phyloP scores from a whole-genome alignment of 2,888 invertebrate genomes.

The Protophormia terraenovae region DNA sequence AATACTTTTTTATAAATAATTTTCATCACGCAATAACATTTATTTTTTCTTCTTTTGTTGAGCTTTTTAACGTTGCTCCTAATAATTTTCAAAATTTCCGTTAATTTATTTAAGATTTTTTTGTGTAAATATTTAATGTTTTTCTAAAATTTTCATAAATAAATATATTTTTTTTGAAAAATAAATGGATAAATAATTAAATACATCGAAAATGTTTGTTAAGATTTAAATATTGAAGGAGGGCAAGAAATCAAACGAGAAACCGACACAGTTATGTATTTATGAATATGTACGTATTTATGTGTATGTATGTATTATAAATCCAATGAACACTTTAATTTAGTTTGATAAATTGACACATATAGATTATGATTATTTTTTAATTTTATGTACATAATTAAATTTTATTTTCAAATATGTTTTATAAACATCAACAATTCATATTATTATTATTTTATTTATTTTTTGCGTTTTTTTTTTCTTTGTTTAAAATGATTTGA shows the following conservation, averaged over 20 bases:
- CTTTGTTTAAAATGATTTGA: constrained; percentile 42
- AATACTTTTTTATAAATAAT: constrained; percentile 3
- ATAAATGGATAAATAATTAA: not conserved
- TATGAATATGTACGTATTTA: not conserved
- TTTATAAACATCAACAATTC: constrained; percentile 58
- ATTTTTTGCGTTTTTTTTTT: no score
- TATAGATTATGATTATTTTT: not conserved
- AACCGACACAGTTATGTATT: constrained; percentile 17
- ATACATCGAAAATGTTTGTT: not conserved
- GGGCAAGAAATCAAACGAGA: not conserved
- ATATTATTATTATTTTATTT: constrained; percentile 18
- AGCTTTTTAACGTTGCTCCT: not conserved
- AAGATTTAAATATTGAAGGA: not conserved
- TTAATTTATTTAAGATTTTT: not conserved
- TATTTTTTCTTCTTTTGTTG: not conserved
- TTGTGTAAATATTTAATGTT: constrained; percentile 31
- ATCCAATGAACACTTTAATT: constrained; percentile 35
- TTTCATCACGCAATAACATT: constrained; percentile 31
- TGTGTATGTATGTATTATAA: not conserved
- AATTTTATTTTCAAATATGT: constrained; percentile 7
- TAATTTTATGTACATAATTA: not conserved
- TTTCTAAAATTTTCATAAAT: constrained; percentile 12
- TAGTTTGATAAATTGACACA: constrained; percentile 52
- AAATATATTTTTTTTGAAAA: not conserved
- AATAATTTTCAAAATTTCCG: not conserved